Evolutionary conservation across 2,113 vertebrate genomes (phyloP).

Genomic region (Aviceda subcristata): DNA sequence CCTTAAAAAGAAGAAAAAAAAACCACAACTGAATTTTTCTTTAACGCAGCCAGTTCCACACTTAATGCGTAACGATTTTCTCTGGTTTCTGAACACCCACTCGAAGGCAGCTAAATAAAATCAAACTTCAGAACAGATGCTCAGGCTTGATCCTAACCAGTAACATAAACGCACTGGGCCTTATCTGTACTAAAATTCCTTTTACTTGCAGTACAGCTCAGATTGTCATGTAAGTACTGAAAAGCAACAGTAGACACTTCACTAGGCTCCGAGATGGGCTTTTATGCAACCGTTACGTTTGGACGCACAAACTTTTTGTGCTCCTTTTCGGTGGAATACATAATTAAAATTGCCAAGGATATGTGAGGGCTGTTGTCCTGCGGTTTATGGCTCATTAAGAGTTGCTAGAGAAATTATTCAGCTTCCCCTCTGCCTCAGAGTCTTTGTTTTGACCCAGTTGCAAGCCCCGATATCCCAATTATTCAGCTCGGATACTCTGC

Average conservation of each 20-base stretch:
- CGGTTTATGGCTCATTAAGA: neutral
- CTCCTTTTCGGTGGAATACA: neutral
- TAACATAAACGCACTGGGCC: neutral
- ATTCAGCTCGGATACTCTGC: neutral
- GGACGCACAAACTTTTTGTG: neutral
- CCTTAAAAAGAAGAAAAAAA: neutral
- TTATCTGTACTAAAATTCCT: neutral
- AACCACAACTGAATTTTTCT: neutral
- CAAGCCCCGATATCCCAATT: neutral
- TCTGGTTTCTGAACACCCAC: neutral
- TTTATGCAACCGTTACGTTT: neutral
- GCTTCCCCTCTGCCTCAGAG: neutral
- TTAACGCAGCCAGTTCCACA: neutral
- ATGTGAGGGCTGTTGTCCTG: neutral
- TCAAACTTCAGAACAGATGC: neutral
- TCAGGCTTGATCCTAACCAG: neutral
- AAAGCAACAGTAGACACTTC: neutral
- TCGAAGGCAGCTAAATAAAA: neutral
- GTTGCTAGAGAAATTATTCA: neutral
- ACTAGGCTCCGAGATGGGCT: neutral
- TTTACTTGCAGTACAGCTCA: neutral
- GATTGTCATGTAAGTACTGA: neutral
- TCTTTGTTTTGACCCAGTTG: neutral
- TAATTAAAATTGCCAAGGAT: neutral
- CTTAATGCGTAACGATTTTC: neutral